These are phyloP conservation scores for Neoarius graeffei DNA, from an alignment of 2,113 vertebrate species.

Conservation along the genomic window DNA sequence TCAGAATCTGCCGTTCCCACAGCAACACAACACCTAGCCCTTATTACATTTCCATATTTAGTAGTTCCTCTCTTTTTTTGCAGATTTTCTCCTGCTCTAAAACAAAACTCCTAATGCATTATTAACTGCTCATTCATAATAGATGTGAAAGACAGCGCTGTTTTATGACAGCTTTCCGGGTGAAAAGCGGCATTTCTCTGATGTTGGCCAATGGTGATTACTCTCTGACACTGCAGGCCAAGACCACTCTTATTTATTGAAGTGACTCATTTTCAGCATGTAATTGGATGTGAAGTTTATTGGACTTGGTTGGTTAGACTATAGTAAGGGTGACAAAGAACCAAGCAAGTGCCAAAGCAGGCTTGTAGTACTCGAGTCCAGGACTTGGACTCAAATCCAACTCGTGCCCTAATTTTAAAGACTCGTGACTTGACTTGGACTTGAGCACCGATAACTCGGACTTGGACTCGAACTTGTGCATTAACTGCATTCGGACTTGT, in stretches of 20 bases:
- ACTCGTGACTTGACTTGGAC: too few species aligned
- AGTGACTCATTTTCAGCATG: constrained; percentile 9
- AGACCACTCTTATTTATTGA: constrained; percentile 24
- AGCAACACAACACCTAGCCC: constrained; percentile 37
- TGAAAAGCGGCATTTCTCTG: constrained; percentile 24
- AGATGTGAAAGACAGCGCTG: constrained; percentile 21
- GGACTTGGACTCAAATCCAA: too few species aligned
- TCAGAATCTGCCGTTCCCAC: constrained; percentile 25
- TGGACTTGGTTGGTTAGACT: neutral
- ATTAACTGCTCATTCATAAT: constrained; percentile 50
- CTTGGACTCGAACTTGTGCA: too few species aligned
- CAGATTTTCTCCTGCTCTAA: constrained; percentile 25
- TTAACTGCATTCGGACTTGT: too few species aligned
- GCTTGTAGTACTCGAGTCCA: too few species aligned
- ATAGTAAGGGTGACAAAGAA: neutral
- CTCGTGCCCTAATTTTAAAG: too few species aligned
- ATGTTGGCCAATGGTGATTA: constrained; percentile 18
- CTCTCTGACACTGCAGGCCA: constrained; percentile 13
- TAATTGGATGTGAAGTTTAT: constrained; percentile 28
- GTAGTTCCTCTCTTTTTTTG: constrained; percentile 10
- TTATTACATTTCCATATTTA: constrained; percentile 52
- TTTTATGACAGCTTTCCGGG: constrained; percentile 39
- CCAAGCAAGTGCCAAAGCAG: neutral
- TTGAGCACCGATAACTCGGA: too few species aligned
- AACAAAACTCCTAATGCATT: constrained; percentile 53